Percentiles rank a stretch among this genome's conserved stretches.
Conservation (phyloP, 2,113 vertebrate genomes). For the Condylura cristata region DNA sequence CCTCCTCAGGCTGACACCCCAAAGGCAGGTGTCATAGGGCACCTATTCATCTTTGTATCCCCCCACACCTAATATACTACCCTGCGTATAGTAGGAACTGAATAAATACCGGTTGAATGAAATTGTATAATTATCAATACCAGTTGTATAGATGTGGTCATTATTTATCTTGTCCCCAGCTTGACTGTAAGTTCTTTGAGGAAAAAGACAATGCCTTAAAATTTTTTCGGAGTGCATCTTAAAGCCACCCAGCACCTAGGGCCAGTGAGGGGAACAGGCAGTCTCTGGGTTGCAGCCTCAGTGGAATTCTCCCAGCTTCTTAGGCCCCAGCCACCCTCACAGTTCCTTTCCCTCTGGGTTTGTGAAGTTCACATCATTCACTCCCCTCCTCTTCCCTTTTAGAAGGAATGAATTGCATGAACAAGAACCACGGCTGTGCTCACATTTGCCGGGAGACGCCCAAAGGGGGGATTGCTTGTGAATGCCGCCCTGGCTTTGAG, state of each 20-base stretch:
- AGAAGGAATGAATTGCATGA: slow-evolving; percentile 97
- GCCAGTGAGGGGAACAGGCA: neutral
- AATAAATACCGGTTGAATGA: neutral
- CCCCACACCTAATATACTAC: neutral
- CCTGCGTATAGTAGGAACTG: neutral
- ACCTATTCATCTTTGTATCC: neutral
- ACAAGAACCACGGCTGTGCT: slow-evolving; percentile 98
- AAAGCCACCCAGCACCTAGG: neutral
- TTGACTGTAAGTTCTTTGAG: neutral
- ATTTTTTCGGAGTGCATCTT: slow-evolving; percentile 8
- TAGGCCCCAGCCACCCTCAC: neutral
- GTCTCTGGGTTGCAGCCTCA: neutral
- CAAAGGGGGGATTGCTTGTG: slow-evolving; percentile 96
- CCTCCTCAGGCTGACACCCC: neutral
- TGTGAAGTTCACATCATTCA: slow-evolving; percentile 2
- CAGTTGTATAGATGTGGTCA: neutral
- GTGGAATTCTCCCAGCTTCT: neutral
- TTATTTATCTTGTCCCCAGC: neutral
- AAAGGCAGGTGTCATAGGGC: neutral
- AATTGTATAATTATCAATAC: neutral
- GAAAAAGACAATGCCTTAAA: neutral
- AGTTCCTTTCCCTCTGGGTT: neutral
- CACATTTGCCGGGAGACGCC: slow-evolving; percentile 98
- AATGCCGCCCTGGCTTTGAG: slow-evolving; percentile 98
- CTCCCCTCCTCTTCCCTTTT: slow-evolving; percentile 78